Conservation (phyloP, 2,888 invertebrate genomes). For the Malachius bipustulatus region DNA sequence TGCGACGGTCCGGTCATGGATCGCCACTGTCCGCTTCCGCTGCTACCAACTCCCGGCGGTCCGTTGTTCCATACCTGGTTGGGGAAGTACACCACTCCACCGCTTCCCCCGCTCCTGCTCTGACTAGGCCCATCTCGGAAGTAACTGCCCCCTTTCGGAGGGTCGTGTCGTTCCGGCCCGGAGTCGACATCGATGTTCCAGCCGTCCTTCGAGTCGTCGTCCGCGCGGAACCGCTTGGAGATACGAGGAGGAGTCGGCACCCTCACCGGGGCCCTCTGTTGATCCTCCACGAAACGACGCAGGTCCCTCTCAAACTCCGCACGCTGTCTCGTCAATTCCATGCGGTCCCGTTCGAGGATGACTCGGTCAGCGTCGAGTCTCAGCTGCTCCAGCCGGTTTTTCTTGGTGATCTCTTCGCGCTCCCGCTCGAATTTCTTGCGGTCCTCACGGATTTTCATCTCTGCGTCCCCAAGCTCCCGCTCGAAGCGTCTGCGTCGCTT, state of each 20-base stretch:
- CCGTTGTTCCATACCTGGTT: too few relatives aligned
- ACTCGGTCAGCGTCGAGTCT: not conserved
- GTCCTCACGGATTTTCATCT: not conserved
- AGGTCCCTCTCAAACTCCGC: conserved; percentile 2
- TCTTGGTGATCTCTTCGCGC: not conserved
- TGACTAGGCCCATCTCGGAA: not conserved
- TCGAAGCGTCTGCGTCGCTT: not conserved
- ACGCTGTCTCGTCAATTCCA: not conserved
- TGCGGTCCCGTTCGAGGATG: not conserved
- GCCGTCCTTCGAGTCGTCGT: not conserved
- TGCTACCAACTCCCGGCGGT: not conserved
- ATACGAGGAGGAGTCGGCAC: not conserved
- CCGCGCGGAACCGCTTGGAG: not conserved
- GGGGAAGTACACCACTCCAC: not conserved
- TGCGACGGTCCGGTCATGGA: not conserved
- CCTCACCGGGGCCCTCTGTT: not conserved
- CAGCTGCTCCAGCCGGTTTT: not conserved
- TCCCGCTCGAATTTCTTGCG: conserved; percentile 1
- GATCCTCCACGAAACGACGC: not conserved
- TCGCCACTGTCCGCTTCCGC: not conserved
- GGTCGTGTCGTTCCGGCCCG: too few relatives aligned
- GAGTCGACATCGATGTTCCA: not conserved
- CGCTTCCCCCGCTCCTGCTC: conserved; percentile 2
- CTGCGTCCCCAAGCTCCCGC: not conserved
- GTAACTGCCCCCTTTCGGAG: not conserved